Evolutionary conservation across 2,113 vertebrate genomes (phyloP), one percentile per base, ranked within the genome.

Genomic region (Philantomba maxwellii): DNA sequence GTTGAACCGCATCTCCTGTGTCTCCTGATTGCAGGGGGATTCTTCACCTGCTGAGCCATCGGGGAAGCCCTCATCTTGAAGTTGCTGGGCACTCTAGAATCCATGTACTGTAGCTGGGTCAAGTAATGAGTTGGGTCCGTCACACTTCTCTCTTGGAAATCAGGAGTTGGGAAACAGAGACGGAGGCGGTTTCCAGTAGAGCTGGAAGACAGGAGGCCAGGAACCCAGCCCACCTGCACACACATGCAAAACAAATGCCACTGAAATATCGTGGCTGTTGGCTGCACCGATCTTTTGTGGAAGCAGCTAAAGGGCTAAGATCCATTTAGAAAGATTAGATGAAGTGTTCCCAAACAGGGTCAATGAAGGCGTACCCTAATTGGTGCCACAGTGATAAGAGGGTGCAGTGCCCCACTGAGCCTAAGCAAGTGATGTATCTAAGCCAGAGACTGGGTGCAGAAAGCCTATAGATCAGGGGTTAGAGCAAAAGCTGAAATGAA

Each of bases 251-350:
- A 23, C 15, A 26, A 58, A 89, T 15, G 25, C 26, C 14, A 4
- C 49, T 58, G 90, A 64, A 57, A 82, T 6, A 47, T 1, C 9
- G 39, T n/a, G 73, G 33, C 15, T 55, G 5, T 55, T 77, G 33
- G 49, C 12, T 45, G 11, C n/a, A 33, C 10, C 28, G 11, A 19
- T 60, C 66, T 70, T 84, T 30, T 16, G 43, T 51, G 13, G 75
- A 51, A 64, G n/a, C 64, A 77, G 57, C 10, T 91, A 70, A 58
- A 84, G n/a, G 64, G 23, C 9, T 11, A 36, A 53, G 15, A 21
- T 64, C 66, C 73, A 15, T 93, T 82, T 88, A 39, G 17, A 80
- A 91, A 83, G 47, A 58, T 55, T 43, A 39, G 25, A 87, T 82
- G 33, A 15, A 87, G 73, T 28, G 43, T 33, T 89, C 14, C 36